Percentiles rank a stretch among this genome's conserved stretches.
These are phyloP conservation scores for Tapirus indicus DNA, from an alignment of 2,797 vertebrate genomes.

Conservation along the genomic window DNA sequence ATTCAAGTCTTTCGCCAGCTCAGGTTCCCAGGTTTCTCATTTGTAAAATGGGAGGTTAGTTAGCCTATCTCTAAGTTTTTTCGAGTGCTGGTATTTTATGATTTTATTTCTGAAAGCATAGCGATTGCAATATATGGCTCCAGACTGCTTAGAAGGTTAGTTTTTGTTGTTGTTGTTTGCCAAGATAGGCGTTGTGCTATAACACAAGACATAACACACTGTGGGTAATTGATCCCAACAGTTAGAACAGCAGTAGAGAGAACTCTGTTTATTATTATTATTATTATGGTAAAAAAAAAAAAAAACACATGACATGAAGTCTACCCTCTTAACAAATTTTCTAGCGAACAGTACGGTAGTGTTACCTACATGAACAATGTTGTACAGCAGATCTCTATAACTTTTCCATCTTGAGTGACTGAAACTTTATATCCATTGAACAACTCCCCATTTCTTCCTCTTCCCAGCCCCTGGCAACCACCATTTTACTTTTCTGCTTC, in stretches of 20 bases:
- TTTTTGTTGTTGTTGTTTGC: background rate
- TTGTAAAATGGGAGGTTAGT: background rate
- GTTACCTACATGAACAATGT: background rate
- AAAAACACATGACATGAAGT: background rate
- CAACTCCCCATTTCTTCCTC: background rate
- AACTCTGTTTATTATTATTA: background rate
- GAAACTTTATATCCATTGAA: background rate
- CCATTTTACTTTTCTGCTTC: background rate
- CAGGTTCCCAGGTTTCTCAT: background rate
- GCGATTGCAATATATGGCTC: background rate
- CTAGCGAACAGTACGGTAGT: background rate
- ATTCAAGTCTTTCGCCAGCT: background rate
- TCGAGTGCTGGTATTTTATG: background rate
- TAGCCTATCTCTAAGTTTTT: background rate
- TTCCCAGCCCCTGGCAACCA: background rate
- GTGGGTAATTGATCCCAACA: background rate
- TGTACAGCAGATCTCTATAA: background rate
- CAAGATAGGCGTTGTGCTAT: background rate
- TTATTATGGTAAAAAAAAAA: background rate
- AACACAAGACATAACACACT: background rate
- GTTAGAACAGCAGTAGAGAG: background rate
- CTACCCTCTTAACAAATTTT: background rate
- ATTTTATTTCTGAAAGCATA: slow-evolving; percentile 13
- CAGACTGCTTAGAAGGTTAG: background rate
- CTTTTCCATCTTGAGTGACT: background rate